These are phyloP conservation scores for Emydura subglobosa DNA, from an alignment of 2,113 vertebrate genomes.

Conservation along the genomic window DNA sequence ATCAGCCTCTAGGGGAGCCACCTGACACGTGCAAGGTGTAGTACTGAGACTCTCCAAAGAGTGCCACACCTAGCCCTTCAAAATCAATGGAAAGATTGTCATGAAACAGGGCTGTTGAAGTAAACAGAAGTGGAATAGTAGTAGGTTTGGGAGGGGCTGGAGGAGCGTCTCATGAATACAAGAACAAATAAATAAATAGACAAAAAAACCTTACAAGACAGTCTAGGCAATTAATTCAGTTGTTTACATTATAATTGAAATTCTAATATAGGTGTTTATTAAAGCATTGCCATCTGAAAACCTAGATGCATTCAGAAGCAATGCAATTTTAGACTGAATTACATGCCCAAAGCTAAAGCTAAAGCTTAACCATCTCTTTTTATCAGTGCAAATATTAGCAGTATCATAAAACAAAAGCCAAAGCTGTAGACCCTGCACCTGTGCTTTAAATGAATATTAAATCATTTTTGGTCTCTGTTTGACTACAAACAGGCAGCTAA, in stretches of 20 bases:
- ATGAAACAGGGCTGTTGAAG: background rate
- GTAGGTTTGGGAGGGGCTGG: background rate
- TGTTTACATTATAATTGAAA: background rate
- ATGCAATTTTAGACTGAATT: background rate
- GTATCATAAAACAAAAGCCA: background rate
- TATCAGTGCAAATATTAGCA: conserved; percentile 1
- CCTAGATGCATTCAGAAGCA: background rate
- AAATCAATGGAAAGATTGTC: background rate
- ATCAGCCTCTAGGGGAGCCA: background rate
- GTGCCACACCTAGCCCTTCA: background rate
- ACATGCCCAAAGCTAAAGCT: background rate
- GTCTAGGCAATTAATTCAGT: background rate
- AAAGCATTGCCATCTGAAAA: background rate
- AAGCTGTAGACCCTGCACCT: background rate
- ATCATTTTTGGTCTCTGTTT: background rate
- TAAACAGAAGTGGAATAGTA: background rate
- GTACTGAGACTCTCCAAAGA: background rate
- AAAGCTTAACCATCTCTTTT: background rate
- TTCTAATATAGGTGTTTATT: background rate
- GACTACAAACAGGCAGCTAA: background rate
- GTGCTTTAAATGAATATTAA: background rate
- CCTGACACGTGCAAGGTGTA: rapidly evolving
- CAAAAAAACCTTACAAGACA: background rate
- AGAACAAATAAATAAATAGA: background rate
- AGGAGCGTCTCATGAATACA: background rate